Evolutionary conservation across 2,113 vertebrate species (phyloP), one percentile per base, ranked within the genome.

Genomic region (Manacus vitellinus): DNA sequence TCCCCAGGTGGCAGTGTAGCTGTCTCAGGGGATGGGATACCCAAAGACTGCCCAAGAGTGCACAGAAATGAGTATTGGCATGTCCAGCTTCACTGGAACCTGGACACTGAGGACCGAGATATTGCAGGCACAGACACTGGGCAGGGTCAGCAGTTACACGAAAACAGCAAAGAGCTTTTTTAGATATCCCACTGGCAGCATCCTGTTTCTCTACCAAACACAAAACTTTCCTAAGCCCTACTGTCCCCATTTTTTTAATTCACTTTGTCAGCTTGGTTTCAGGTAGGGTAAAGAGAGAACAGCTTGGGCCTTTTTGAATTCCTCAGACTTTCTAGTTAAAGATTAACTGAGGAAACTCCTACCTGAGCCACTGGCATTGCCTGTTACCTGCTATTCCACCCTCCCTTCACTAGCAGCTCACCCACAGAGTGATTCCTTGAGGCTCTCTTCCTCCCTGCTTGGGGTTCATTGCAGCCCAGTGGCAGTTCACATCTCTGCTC

Each of bases 51-150:
- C 67, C 62, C 37, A 21, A 4, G 25, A 33, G 9, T 1, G 28
- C 75, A 22, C 61, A 59, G 56, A 41, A 72, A 17, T 27, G 20
- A 25, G 14, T 5, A 1, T 6, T 22, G 31, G 37, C 21, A 13
- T 8, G 24, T 85, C 16, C 65, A 56, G 41, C 56, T n/a, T 56
- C 79, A 11, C 41, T 33, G 22, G n/a, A 27, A 46, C 7, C 39
- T n/a, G 0, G 37, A 22, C 25, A 16, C 7, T 6, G 37, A 67
- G 51, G 33, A 35, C 18, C 16, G n/a, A 52, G 47, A 20, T 13
- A 0, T 41, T 43, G 37, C n/a, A 31, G 51, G 31, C 46, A 41
- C 1, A 0, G 63, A 13, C 56, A 39, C 39, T 1, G 15, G 25
- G 30, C 27, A 72, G 52, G 58, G 41, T 16, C 35, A 61, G 15